Conservation (phyloP, 2,888 invertebrate species). For the Portevinia maculata region DNA sequence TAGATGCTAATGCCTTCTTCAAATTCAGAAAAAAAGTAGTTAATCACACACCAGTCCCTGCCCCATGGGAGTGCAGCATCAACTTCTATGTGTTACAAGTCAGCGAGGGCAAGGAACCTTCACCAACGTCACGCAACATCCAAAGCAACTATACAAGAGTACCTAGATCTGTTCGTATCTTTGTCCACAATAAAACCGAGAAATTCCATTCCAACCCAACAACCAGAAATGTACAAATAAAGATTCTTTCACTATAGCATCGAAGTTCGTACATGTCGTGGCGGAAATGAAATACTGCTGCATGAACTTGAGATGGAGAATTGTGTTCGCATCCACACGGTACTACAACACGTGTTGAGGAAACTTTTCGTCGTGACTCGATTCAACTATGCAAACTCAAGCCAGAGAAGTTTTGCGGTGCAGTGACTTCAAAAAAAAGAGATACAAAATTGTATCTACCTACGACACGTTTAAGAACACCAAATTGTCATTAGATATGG, state of each 20-base stretch:
- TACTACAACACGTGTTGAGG: constrained; percentile 45
- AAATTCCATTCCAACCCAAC: constrained; percentile 41
- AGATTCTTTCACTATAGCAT: constrained; percentile 26
- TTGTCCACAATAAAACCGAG: constrained; percentile 46
- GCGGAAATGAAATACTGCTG: constrained; percentile 69
- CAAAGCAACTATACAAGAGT: constrained; percentile 32
- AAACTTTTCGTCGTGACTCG: constrained; percentile 43
- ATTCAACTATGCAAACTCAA: constrained; percentile 37
- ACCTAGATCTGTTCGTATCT: neutral
- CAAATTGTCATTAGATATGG: constrained; percentile 60
- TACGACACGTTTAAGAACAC: constrained; percentile 53
- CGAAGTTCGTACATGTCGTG: constrained; percentile 20
- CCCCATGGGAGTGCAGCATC: constrained; percentile 43
- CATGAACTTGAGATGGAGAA: constrained; percentile 61
- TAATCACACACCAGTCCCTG: constrained; percentile 48
- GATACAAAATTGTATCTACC: constrained; percentile 1
- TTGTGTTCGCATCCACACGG: constrained; percentile 51
- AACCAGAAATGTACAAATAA: constrained; percentile 29
- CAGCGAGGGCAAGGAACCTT: constrained; percentile 67
- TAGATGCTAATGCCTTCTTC: constrained; percentile 65
- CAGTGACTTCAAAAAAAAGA: constrained; percentile 36
- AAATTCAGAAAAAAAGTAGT: constrained; percentile 51
- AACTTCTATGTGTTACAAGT: constrained; percentile 1
- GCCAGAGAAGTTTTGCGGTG: constrained; percentile 44
- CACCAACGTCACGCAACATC: constrained; percentile 65